Evolutionary conservation across 2,797 vertebrate genomes (phyloP), one percentile per base, ranked within the genome.

Genomic region (Xiphophorus birchmanni): DNA sequence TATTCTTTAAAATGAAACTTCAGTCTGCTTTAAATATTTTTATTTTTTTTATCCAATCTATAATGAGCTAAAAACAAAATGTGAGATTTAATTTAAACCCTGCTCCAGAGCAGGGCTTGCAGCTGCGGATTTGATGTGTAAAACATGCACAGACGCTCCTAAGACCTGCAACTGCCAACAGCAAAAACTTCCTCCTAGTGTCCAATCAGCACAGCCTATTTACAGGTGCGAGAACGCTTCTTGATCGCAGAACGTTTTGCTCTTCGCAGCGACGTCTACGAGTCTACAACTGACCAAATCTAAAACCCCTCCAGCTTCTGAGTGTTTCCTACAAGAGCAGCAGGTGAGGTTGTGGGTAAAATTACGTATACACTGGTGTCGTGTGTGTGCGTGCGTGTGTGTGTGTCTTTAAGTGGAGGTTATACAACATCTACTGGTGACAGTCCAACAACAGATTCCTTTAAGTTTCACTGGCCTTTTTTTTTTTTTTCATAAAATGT

Each of bases 381-480:
- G 80, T 65, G 89, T 87, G 83, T 44, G 90, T 37, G 35, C 63
- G 80, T 69, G 65, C 42, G 44, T 69, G 79, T 89, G 88, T 87
- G 86, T 80, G 87, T 80, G 90, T 90, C 83, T 91, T 90, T 87
- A 93, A 91, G 91, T 93, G 91, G 92, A 93, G 91, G 91, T 93
- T 93, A 93, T 87, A 93, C 91, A 92, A 93, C 82, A 81, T 91
- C 92, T 92, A 94, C 90, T 90, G 15, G 82, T 91, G 92, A 92
- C 93, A 91, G 89, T 91, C 91, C 87, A 87, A 91, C 76, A 92
- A 92, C 90, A 92, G 88, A 90, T 90, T 92, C 87, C 86, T 90
- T 91, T 89, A 80, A 88, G 85, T 87, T 93, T 88, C 96, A 98
- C 97, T 98, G 97, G 97, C 97, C 97, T 94, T 95, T 67, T 67